These are phyloP conservation scores for Rhadina sibilatrix DNA, from an alignment of 2,113 vertebrate genomes.

Conservation along the genomic window DNA sequence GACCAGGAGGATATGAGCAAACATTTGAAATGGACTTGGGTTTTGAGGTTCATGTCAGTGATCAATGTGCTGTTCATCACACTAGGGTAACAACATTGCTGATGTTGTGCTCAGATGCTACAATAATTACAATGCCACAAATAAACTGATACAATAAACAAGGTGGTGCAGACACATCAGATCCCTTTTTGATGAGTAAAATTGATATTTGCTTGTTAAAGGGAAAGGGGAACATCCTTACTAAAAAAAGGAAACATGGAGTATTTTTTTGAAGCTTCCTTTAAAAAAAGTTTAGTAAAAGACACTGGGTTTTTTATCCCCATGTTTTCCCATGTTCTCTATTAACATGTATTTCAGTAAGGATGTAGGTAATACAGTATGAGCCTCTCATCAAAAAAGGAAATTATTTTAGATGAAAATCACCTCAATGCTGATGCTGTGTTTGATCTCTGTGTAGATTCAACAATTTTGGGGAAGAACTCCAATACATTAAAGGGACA, in stretches of 20 bases:
- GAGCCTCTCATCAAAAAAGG: not conserved
- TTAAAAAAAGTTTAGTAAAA: not conserved
- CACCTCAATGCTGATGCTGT: not conserved
- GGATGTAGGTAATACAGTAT: not conserved
- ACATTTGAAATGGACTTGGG: not conserved
- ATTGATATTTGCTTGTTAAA: not conserved
- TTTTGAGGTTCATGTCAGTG: not conserved
- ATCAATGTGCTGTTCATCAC: not conserved
- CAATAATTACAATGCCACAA: not conserved
- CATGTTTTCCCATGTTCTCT: not conserved
- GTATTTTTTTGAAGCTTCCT: not conserved
- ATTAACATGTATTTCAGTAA: not conserved
- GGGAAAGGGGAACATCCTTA: not conserved
- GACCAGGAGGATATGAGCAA: not conserved
- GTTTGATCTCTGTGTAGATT: not conserved
- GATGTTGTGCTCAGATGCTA: not conserved
- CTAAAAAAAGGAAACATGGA: not conserved
- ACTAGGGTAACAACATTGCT: not conserved
- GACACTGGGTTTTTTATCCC: fast-evolving
- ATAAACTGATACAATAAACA: not conserved
- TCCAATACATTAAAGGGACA: not conserved
- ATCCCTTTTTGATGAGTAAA: not conserved
- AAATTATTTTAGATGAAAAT: not conserved
- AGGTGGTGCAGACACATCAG: not conserved
- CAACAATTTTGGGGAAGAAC: not conserved